phyloP scores from a whole-genome alignment of 2,888 invertebrate species.

The Chaitophorus viminalis region DNA sequence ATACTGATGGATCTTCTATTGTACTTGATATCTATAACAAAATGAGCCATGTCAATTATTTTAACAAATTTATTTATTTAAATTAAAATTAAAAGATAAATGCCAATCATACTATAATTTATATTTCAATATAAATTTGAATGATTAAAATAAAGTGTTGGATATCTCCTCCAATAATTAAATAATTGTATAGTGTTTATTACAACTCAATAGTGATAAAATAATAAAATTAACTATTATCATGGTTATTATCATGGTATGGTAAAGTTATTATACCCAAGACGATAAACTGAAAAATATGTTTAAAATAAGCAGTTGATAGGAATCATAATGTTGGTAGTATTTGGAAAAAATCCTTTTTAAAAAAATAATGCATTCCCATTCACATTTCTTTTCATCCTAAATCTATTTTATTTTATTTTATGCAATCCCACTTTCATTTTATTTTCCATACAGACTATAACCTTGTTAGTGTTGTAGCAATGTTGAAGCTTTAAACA shows the following conservation, averaged over 20 bases:
- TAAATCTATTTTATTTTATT: too few species aligned
- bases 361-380: not conserved
- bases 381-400: too few species aligned
- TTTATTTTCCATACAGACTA: too few species aligned
- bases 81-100: not conserved
- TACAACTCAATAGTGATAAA: too few species aligned
- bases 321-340: not conserved
- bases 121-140: not conserved
- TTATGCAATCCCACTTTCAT: too few species aligned
- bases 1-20: slow-evolving; percentile 87
- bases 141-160: not conserved
- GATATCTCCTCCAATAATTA: not conserved
- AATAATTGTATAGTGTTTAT: too few species aligned
- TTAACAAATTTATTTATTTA: not conserved
- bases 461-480: too few species aligned
- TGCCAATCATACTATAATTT: not conserved
- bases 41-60: slow-evolving; percentile 12
- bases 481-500: too few species aligned
- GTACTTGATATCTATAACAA: slow-evolving; percentile 78
- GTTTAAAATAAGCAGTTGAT: not conserved
- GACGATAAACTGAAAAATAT: not conserved
- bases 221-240: too few species aligned
- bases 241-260: not conserved
- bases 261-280: too few species aligned
- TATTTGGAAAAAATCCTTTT: not conserved